Percentiles rank a stretch among this genome's conserved stretches.
These are phyloP conservation scores for Aporophyla lueneburgensis DNA, from an alignment of 2,888 invertebrate genomes.

Conservation along the genomic window DNA sequence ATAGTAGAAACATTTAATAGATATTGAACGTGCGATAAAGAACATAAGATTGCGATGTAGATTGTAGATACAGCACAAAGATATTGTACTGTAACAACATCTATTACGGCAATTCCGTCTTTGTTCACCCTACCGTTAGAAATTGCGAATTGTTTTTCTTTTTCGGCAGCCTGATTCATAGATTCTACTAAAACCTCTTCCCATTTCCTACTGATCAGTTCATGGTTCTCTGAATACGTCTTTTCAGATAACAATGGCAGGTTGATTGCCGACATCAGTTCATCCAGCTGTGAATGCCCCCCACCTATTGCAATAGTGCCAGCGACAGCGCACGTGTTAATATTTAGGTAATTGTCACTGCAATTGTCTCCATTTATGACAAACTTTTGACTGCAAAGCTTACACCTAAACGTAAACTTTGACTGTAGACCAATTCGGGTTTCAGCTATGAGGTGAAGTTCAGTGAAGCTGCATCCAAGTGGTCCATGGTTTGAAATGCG, in stretches of 20 bases:
- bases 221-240: constrained; percentile 7
- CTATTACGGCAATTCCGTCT: constrained; percentile 29
- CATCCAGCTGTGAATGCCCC: constrained; percentile 7
- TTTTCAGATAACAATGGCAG: constrained; percentile 10
- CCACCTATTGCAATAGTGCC: too few relatives aligned
- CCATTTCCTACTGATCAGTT: background rate
- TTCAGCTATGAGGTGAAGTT: constrained; percentile 27
- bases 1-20: too few relatives aligned
- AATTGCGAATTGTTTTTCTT: constrained; percentile 8
- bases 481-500: constrained; percentile 18
- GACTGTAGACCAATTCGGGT: constrained; percentile 21
- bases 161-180: constrained; percentile 17
- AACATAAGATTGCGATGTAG: too few relatives aligned
- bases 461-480: constrained; percentile 27
- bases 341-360: constrained; percentile 8
- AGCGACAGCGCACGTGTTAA: constrained; percentile 7
- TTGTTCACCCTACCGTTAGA: constrained; percentile 20
- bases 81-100: too few relatives aligned
- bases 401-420: constrained; percentile 3
- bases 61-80: too few relatives aligned
- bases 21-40: too few relatives aligned
- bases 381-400: constrained; percentile 3
- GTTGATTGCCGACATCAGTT: constrained; percentile 7
- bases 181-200: constrained; percentile 11
- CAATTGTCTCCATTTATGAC: constrained; percentile 14